A percentile compares a stretch with the other conserved stretches of the same genome.
Conservation (phyloP, 2,113 vertebrate genomes). For the Phylloscopus trochiloides region DNA sequence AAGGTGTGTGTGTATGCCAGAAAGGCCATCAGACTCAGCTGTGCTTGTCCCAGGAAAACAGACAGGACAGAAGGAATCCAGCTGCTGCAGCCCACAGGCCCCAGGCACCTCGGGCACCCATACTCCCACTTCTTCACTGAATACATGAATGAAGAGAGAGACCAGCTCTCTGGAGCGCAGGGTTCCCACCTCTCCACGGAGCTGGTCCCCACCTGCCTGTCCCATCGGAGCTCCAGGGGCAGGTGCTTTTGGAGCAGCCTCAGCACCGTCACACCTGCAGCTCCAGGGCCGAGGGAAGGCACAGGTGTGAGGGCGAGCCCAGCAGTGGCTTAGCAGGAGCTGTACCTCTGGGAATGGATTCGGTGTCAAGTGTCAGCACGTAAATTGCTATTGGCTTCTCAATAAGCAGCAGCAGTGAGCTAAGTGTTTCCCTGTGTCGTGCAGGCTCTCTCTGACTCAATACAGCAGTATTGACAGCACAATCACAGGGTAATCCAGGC, state of each 20-base stretch:
- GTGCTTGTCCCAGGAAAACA: not conserved
- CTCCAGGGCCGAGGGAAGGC: not conserved
- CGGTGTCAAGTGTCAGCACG: constrained; percentile 86
- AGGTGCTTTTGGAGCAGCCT: accelerated
- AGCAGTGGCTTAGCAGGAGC: constrained; percentile 35
- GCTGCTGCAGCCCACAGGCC: not conserved
- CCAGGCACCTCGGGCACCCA: not conserved
- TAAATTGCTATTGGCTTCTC: constrained; percentile 99
- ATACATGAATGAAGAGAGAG: not conserved
- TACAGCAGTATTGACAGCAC: constrained; percentile 95
- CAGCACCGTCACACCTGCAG: not conserved
- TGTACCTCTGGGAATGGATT: constrained; percentile 74
- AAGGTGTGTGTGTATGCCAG: not conserved
- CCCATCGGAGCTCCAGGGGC: not conserved
- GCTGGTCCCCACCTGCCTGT: not conserved
- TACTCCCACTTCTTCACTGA: not conserved
- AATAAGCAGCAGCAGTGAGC: constrained; percentile 91
- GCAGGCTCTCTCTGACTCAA: constrained; percentile 85
- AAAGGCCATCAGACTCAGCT: not conserved
- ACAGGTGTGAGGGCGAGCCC: not conserved
- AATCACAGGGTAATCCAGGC: constrained; percentile 92
- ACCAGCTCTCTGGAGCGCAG: not conserved
- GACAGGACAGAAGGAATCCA: not conserved
- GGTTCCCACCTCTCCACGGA: accelerated
- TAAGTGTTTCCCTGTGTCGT: constrained; percentile 86